A percentile compares a stretch with the other conserved stretches of the same genome.
Evolutionary conservation across 2,888 invertebrate species (phyloP).

Genomic region (Papilio demoleus): DNA sequence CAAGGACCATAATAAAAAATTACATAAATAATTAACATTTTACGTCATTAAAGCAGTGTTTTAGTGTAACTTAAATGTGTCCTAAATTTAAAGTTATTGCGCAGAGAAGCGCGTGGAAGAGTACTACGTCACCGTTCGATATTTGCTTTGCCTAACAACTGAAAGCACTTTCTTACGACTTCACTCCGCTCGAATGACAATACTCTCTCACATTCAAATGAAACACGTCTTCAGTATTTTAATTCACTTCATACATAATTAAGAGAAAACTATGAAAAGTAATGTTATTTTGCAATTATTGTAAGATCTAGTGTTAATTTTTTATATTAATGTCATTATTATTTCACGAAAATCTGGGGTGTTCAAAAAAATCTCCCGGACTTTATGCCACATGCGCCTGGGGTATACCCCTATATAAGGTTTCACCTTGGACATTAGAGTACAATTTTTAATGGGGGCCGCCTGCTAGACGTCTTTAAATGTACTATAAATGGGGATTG

Average conservation of each 20-base stretch:
- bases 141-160: constrained; percentile 36
- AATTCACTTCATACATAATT: constrained; percentile 6
- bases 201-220: constrained; percentile 36
- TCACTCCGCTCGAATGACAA: constrained; percentile 29
- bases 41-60: not conserved
- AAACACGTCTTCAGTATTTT: not conserved
- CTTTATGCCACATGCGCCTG: too few relatives aligned
- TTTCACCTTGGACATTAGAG: too few relatives aligned
- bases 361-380: too few relatives aligned
- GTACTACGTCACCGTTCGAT: constrained; percentile 26
- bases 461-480: too few relatives aligned
- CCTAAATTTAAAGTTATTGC: constrained; percentile 27
- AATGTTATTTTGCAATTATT: too few relatives aligned
- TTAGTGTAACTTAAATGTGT: not conserved
- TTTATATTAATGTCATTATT: too few relatives aligned
- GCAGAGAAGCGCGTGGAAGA: not conserved
- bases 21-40: not conserved
- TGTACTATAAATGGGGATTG: too few relatives aligned
- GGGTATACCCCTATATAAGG: too few relatives aligned
- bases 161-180: constrained; percentile 36
- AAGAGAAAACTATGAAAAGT: not conserved
- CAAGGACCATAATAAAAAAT: too few relatives aligned
- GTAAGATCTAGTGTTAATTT: too few relatives aligned
- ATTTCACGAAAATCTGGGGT: too few relatives aligned
- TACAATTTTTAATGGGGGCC: too few relatives aligned